Evolutionary conservation across 2,888 invertebrate genomes (phyloP), one percentile per base, ranked within the genome.

Genomic region (Sturmia bella): DNA sequence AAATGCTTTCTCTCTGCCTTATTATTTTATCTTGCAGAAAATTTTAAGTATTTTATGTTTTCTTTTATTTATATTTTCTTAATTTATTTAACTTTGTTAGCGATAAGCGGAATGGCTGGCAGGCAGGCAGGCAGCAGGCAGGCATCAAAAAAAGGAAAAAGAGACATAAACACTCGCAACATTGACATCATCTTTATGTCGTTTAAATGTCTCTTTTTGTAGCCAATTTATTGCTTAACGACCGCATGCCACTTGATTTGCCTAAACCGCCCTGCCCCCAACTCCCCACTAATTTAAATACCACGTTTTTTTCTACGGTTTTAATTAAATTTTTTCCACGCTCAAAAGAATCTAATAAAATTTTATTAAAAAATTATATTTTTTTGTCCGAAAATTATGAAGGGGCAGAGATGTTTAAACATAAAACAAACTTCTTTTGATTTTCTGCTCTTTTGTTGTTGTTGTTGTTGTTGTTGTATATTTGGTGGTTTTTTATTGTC

Each of bases 181-280:
- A 86, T 87, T 87, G 87, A 87, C 85, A 77, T 83, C 83, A 73
- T 77, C 73, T 74, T 69, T 17, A 61, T 79, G 79, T 79, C 83
- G 77, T 80, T 78, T 64, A 78, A 82, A 78, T 82, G 82, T 78
- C 66, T 69, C 52, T 70, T 73, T 72, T 84, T 87, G 87, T 86
- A 80, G 86, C 87, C 87, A 85, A 89, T 84, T 88, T 88, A 89
- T 88, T 88, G 88, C 89, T 87, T 88, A 89, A 88, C 89, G 88
- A 88, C 89, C 87, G 87, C 68, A 78, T 80, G 79, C 68, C 64
- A 69, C 74, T 85, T 81, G 79, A 80, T 81, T 81, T 81, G 68
- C 52, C 61, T 19, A 41, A 19, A 11, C 52, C 54, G 1, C 13
- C 17, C 11, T 3, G n/a, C n/a, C 63, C 57, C 17, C 24, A n/a